A percentile compares a stretch with the other conserved stretches of the same genome.
phyloP scores from a whole-genome alignment of 2,113 vertebrate genomes.

The Pyxicephalus adspersus region DNA sequence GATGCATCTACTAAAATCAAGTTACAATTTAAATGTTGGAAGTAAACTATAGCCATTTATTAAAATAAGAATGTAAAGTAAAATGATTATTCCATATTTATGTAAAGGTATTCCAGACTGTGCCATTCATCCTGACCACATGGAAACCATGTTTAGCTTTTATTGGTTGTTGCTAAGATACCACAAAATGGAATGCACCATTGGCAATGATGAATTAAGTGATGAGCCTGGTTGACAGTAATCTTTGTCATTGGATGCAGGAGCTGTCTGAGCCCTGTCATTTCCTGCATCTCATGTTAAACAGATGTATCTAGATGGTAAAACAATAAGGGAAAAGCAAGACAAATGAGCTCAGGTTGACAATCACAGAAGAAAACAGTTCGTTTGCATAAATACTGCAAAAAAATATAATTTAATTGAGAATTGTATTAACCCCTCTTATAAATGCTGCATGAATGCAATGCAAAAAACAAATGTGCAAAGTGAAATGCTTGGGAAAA shows the following conservation, averaged over 20 bases:
- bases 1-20: conserved; percentile 24
- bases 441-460: neutral
- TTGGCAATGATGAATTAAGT: conserved; percentile 96
- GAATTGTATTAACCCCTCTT: conserved; percentile 20
- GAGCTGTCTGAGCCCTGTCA: conserved; percentile 96
- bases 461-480: neutral
- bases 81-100: conserved; percentile 80
- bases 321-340: conserved; percentile 74
- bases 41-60: conserved; percentile 79
- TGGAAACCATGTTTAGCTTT: conserved; percentile 74
- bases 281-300: conserved; percentile 96
- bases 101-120: conserved; percentile 84
- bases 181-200: conserved; percentile 87
- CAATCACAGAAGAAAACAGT: conserved; percentile 44
- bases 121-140: conserved; percentile 79
- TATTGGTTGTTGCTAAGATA: conserved; percentile 98
- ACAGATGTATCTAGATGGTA: conserved; percentile 90
- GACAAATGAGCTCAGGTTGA: conserved; percentile 65
- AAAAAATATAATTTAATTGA: conserved; percentile 36
- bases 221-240: conserved; percentile 86
- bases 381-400: conserved; percentile 54
- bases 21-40: conserved; percentile 74
- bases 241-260: conserved; percentile 95
- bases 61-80: conserved; percentile 87
- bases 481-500: neutral